Conservation (phyloP, 2,797 vertebrate genomes). For the Agapornis canus region DNA sequence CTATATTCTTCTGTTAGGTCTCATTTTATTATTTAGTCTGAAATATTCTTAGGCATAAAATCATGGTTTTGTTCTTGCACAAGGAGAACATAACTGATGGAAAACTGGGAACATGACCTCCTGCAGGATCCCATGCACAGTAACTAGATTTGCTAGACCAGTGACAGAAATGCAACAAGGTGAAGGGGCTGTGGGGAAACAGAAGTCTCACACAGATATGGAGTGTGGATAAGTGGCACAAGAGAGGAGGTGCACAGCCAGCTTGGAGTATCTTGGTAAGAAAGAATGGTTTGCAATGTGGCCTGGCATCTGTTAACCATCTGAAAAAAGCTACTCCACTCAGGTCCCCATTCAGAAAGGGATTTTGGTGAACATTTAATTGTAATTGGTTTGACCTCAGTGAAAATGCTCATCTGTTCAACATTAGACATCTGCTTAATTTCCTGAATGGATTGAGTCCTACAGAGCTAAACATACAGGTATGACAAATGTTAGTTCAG, state of each 20-base stretch:
- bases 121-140: neutral
- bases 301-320: neutral
- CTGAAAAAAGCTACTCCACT: neutral
- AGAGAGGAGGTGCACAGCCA: neutral
- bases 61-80: neutral
- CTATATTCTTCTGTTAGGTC: neutral
- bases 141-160: neutral
- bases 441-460: slow-evolving; percentile 8
- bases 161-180: neutral
- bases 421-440: neutral
- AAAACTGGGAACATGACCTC: neutral
- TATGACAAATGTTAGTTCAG: slow-evolving; percentile 1
- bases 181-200: neutral
- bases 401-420: slow-evolving; percentile 11
- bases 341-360: neutral
- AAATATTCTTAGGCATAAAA: neutral
- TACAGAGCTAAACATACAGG: neutral
- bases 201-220: neutral
- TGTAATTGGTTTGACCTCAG: slow-evolving; percentile 14
- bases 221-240: neutral
- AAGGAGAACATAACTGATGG: neutral
- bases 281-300: neutral
- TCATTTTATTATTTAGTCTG: neutral
- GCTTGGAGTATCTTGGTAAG: neutral
- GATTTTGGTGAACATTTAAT: neutral